phyloP scores from a whole-genome alignment of 2,113 vertebrate species.

The Crocuta crocuta region DNA sequence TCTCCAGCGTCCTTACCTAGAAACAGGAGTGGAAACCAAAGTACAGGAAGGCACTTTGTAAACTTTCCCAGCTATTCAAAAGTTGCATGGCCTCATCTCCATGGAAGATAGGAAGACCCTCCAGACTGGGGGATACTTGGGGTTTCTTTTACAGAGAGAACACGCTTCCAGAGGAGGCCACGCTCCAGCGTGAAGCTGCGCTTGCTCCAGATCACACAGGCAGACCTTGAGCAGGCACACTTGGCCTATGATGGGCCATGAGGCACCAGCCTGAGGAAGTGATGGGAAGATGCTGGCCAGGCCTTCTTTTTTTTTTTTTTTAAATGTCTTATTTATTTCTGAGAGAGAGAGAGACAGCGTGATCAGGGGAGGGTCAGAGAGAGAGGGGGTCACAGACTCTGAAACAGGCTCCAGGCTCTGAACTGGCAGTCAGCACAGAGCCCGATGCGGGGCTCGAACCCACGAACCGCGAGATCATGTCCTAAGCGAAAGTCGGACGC shows the following conservation, averaged over 20 bases:
- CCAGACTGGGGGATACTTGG: not conserved
- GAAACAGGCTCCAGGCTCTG: too few relatives aligned
- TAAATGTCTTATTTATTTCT: too few relatives aligned
- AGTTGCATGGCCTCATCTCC: not conserved
- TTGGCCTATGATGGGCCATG: rapidly evolving
- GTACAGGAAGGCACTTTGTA: not conserved
- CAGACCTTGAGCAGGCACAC: not conserved
- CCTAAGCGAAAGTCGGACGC: too few relatives aligned
- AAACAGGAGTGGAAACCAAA: not conserved
- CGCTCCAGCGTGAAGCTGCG: not conserved
- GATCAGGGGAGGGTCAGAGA: too few relatives aligned
- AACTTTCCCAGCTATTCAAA: not conserved
- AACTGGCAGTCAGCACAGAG: too few relatives aligned
- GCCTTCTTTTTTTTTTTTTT: too few relatives aligned
- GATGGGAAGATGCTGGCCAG: not conserved
- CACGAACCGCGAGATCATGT: too few relatives aligned
- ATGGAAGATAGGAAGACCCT: not conserved
- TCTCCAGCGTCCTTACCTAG: not conserved
- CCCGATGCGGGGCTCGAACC: too few relatives aligned
- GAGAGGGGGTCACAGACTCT: too few relatives aligned
- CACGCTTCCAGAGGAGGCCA: not conserved
- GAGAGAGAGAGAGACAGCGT: too few relatives aligned
- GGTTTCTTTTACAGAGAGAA: not conserved
- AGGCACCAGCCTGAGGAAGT: not conserved
- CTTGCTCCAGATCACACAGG: not conserved